phyloP scores from a whole-genome alignment of 2,113 vertebrate species.

The Regulus satrapa region DNA sequence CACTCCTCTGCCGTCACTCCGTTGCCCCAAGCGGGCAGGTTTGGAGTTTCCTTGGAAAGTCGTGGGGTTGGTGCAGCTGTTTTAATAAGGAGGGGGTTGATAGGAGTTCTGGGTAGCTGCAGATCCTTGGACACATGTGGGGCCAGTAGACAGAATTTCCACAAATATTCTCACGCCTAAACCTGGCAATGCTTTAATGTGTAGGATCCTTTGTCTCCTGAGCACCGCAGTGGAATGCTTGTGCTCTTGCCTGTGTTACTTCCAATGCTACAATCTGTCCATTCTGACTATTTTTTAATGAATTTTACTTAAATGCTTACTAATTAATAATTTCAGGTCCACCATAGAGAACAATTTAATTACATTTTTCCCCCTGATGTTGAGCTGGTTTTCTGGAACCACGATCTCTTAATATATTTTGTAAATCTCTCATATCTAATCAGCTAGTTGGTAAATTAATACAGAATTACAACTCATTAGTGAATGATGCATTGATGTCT shows the following conservation, averaged over 20 bases:
- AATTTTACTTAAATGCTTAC: slow-evolving; percentile 50
- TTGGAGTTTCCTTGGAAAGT: background rate
- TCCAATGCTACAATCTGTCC: background rate
- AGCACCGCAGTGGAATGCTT: background rate
- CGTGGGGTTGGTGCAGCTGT: background rate
- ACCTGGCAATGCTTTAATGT: background rate
- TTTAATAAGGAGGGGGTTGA: too few relatives aligned
- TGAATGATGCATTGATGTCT: background rate
- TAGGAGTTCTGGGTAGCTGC: background rate
- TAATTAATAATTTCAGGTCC: slow-evolving; percentile 62
- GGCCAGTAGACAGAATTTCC: background rate
- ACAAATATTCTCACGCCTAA: background rate
- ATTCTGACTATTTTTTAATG: background rate
- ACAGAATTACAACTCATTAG: slow-evolving; percentile 39
- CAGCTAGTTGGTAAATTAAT: slow-evolving; percentile 37
- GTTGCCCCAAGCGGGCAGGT: too few relatives aligned
- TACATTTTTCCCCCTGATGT: background rate
- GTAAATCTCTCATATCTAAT: slow-evolving; percentile 21
- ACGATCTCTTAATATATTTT: background rate
- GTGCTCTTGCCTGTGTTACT: accelerated
- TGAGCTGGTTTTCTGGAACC: slow-evolving; percentile 47
- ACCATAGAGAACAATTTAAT: slow-evolving; percentile 25
- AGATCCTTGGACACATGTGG: accelerated
- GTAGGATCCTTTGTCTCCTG: background rate
- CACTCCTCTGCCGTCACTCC: background rate